Evolutionary conservation across 2,113 vertebrate genomes (phyloP).

Genomic region (Octodon degus): DNA sequence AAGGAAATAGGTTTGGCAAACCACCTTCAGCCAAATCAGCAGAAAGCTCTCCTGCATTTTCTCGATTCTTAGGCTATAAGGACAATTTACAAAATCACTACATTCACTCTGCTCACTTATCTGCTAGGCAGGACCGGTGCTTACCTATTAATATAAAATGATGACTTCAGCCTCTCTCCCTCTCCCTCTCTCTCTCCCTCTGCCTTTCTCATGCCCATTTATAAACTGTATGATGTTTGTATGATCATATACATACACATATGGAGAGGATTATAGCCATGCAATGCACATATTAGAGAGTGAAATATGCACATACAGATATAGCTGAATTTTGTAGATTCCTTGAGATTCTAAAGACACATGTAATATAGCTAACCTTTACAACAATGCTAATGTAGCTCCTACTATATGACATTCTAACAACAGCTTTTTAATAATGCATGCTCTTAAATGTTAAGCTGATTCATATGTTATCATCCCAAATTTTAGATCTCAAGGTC

Average conservation of each 20-base stretch:
- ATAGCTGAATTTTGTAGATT: constrained; percentile 69
- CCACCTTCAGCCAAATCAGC: constrained; percentile 34
- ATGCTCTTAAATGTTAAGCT: constrained; percentile 79
- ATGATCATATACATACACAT: no score
- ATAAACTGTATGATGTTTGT: neutral
- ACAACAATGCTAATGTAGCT: constrained; percentile 80
- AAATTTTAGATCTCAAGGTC: constrained; percentile 70
- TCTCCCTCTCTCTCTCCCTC: neutral
- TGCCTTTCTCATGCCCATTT: neutral
- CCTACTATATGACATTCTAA: constrained; percentile 80
- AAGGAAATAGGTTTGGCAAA: constrained; percentile 66
- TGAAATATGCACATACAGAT: constrained; percentile 3
- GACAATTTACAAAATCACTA: constrained; percentile 73
- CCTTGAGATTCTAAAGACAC: constrained; percentile 71
- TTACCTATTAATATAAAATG: constrained; percentile 55
- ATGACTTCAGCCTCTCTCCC: neutral
- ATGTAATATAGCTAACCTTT: constrained; percentile 83
- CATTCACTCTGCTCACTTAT: constrained; percentile 52
- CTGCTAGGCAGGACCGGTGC: neutral
- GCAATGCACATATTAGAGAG: neutral
- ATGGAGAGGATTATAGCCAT: neutral
- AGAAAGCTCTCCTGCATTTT: constrained; percentile 65
- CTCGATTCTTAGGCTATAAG: constrained; percentile 59
- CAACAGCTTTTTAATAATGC: constrained; percentile 82
- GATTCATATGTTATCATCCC: constrained; percentile 66